Evolutionary conservation across 2,888 invertebrate species (phyloP), one percentile per base, ranked within the genome.

Genomic region (Eilema griseolum): DNA sequence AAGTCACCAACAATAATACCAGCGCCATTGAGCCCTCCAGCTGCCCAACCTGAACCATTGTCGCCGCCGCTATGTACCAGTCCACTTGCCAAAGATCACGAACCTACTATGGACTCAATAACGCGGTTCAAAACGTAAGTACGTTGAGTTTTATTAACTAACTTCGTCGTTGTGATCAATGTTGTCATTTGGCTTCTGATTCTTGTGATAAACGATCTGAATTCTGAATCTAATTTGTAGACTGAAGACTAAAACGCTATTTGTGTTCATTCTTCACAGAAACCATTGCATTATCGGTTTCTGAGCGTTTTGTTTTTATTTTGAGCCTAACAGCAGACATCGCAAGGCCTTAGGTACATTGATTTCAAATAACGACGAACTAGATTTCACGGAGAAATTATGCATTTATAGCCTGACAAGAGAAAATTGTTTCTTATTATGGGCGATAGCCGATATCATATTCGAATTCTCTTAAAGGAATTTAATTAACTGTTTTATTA

Each of bases 121-220:
- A 90, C 90, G 14, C 86, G 93, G 66, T 95, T 95, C 75, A 95
- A 95, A 89, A 95, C 95, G 95, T 95, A 86, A 92, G 95, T 91
- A 79, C 75, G 71, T 81, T 79, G 31, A 66, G 24, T 71, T 78
- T 63, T 61, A 33, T 61, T 5, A 52, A 33, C 33, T 66, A 69
- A 68, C 33, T 63, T 66, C 72, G 59, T 62, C 69, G 69, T 72
- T 75, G 64, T 73, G 66, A 71, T 57, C 80, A 72, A 56, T 76
- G 31, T 78, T 72, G 70, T 77, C 72, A 69, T 69, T 74, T 65
- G 31, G 24, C 41, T 62, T 62, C 24, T 24, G 24, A 31, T 28
- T 61, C 16, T 59, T 59, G 16, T 59, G 26, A 24, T 26, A 23
- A 57, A 57, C 11, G 2, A 3, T 57, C 12, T 57, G 2, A 23